Base-by-base conservation (phyloP, 2,888 invertebrate species). In the Caenorhabditis sp. region DNA sequence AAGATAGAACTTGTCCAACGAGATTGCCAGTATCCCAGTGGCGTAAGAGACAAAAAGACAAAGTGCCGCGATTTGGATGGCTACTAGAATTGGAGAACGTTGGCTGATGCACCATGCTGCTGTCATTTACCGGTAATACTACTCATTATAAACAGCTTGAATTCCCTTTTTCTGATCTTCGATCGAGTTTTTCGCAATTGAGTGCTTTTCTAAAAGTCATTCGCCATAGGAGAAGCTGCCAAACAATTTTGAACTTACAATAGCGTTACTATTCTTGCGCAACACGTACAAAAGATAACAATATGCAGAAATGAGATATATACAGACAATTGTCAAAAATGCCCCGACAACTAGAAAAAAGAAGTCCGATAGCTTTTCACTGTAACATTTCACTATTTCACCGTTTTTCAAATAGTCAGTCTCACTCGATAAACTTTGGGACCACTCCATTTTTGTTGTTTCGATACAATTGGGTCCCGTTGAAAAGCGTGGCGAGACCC, bases 1-100 rank as follows among this genome's bases (percentile, higher is more conserved):
- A 13, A 73, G 27, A 35, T 73, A 73, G 30, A 73, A 73, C 30
- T 73, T 58, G 30, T 73, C 72, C 6, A 73, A 11, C 17, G 24
- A 27, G 9, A 73, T 7, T 1, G 35, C 43, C 20, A 73, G 37
- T 1, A 56, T 0, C 15, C 37, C 35, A 0, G 39, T 17, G 2
- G 50, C 56, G 56, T 65, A 4, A 73, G 9, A 0, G 30, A 15
- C 37, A 73, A 65, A 43, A 73, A 73, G 3, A 62, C 1, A 1
- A 73, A 41, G n/a, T 52, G 45, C n/a, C 15, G 50, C 27, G 39
- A 73, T 37, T 52, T 73, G 72, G 17, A 63, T 58, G 9, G 63
- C 35, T 4, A 73, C 72, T 8, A 73, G 50, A n/a, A 73, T n/a
- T 58, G 9, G 72, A 73, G 43, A 63, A 63, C n/a, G n/a, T n/a